A percentile compares a stretch with the other conserved stretches of the same genome.
Evolutionary conservation across 1,140 invertebrate species (phyloP).

Genomic region (Drosophila kepulauana): DNA sequence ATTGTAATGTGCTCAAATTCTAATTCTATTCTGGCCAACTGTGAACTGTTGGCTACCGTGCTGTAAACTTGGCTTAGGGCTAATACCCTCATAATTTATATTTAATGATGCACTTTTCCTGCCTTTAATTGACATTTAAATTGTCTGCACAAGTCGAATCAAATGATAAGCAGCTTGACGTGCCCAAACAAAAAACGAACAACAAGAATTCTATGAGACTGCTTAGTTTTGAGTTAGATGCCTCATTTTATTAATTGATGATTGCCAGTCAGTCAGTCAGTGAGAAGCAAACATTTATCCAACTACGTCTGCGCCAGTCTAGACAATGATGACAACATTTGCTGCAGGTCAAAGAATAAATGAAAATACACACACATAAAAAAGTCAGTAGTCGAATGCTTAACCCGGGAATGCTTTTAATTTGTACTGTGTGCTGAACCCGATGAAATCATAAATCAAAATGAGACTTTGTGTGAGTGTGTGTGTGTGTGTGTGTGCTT

Average conservation of each 20-base stretch:
- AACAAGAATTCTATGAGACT: slow-evolving; percentile 3
- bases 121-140: slow-evolving; percentile 80
- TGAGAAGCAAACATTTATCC: slow-evolving; percentile 25
- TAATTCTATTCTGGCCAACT: slow-evolving; percentile 10
- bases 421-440: slow-evolving; percentile 49
- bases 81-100: slow-evolving; percentile 76
- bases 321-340: slow-evolving; percentile 75
- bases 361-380: slow-evolving; percentile 10
- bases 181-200: slow-evolving; percentile 19
- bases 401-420: slow-evolving; percentile 73
- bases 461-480: slow-evolving; percentile 21
- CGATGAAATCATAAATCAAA: slow-evolving; percentile 83
- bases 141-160: slow-evolving; percentile 61
- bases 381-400: slow-evolving; percentile 1
- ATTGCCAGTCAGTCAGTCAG: slow-evolving; percentile 21
- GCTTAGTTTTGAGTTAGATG: slow-evolving; percentile 34
- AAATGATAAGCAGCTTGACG: slow-evolving; percentile 80
- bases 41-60: slow-evolving; percentile 48
- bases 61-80: slow-evolving; percentile 16
- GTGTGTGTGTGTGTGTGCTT: background rate
- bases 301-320: slow-evolving; percentile 11
- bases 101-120: slow-evolving; percentile 70
- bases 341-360: slow-evolving; percentile 69
- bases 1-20: slow-evolving; percentile 9
- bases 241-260: slow-evolving; percentile 77